phyloP scores from a whole-genome alignment of 2,113 vertebrate genomes.

The Lepus americanus region DNA sequence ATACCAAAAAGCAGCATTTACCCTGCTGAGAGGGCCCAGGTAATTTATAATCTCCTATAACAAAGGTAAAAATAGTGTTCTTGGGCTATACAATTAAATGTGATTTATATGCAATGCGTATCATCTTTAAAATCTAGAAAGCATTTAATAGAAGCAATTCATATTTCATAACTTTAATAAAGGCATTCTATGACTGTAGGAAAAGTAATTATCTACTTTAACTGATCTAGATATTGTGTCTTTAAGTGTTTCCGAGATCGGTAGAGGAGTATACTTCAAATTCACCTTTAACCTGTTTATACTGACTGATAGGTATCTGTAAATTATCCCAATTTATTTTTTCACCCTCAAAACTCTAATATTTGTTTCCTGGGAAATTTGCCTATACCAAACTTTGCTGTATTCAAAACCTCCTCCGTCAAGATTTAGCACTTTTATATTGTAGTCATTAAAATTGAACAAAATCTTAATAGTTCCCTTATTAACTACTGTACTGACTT shows the following conservation, averaged over 20 bases:
- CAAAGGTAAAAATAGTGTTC: conserved; percentile 73
- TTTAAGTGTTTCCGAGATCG: conserved; percentile 10
- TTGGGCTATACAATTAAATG: conserved; percentile 58
- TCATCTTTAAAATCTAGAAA: conserved; percentile 73
- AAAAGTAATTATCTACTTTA: conserved; percentile 64
- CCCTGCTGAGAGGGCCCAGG: conserved; percentile 60
- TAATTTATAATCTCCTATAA: conserved; percentile 68
- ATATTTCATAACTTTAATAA: conserved; percentile 72
- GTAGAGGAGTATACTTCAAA: not conserved
- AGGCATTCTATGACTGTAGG: conserved; percentile 61
- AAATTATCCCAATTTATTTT: conserved; percentile 37
- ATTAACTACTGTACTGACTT: conserved; percentile 77
- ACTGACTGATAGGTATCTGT: conserved; percentile 5
- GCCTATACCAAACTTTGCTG: conserved; percentile 62
- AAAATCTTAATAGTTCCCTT: conserved; percentile 81
- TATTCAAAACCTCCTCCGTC: conserved; percentile 77
- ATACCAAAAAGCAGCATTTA: conserved; percentile 60
- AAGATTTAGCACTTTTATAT: conserved; percentile 80
- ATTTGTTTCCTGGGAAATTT: conserved; percentile 61
- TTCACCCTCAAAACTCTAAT: conserved; percentile 52
- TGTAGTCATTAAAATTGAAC: conserved; percentile 76
- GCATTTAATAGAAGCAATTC: conserved; percentile 70
- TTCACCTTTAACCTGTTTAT: conserved; percentile 49
- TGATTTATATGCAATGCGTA: conserved; percentile 69
- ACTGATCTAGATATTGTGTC: conserved; percentile 7